These are phyloP conservation scores for Climacteris rufus DNA, from an alignment of 2,113 vertebrate genomes.

Conservation along the genomic window DNA sequence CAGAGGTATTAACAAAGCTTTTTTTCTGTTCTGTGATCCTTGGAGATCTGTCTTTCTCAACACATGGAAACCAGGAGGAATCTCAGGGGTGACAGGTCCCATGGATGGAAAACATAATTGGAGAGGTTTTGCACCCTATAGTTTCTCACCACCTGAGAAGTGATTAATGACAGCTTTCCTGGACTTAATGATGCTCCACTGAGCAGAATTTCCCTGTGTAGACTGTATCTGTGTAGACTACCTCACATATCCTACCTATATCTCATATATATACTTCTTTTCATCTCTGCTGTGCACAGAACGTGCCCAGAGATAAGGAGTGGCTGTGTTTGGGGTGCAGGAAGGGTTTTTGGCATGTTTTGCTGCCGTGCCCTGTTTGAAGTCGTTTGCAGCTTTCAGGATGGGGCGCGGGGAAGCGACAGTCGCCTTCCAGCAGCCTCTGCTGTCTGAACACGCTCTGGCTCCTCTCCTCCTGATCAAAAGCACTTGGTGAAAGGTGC, in stretches of 20 bases:
- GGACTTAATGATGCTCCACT: neutral
- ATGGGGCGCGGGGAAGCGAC: neutral
- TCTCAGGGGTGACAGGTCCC: neutral
- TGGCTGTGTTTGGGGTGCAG: neutral
- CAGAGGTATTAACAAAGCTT: neutral
- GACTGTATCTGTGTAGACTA: neutral
- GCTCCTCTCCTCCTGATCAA: constrained; percentile 39
- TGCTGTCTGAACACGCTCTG: neutral
- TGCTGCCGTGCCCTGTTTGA: neutral
- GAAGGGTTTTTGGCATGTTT: neutral
- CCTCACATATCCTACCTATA: neutral
- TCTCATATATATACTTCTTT: neutral
- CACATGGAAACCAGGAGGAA: neutral
- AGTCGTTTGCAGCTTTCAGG: neutral
- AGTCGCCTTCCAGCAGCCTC: neutral
- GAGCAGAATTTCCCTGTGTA: too few relatives aligned
- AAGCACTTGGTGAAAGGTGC: constrained; percentile 46
- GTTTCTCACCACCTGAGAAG: neutral
- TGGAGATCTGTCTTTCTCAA: neutral
- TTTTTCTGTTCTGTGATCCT: neutral
- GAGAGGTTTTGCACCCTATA: neutral
- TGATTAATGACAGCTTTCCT: neutral
- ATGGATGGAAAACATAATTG: neutral
- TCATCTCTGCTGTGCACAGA: neutral
- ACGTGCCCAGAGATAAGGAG: neutral